Evolutionary conservation across 1,140 invertebrate species (phyloP).

Genomic region (Phortica variegata): DNA sequence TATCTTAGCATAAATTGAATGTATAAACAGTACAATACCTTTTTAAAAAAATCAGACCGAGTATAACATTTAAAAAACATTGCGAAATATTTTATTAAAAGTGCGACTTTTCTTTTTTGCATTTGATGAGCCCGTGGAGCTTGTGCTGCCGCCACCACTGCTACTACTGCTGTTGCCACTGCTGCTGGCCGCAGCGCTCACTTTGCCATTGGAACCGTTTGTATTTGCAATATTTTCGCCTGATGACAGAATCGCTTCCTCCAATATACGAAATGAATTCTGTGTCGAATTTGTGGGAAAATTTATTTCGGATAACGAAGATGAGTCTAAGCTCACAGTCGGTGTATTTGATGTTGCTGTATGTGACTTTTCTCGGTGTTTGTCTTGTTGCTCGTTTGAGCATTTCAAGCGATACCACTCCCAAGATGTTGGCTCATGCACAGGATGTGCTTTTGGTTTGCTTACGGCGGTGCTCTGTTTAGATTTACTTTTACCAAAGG

Average conservation of each 20-base stretch:
- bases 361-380: slow-evolving; percentile 11
- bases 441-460: slow-evolving; percentile 30
- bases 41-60: too few relatives aligned
- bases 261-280: slow-evolving; percentile 51
- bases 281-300: slow-evolving; percentile 36
- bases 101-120: slow-evolving; percentile 49
- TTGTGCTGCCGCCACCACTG: slow-evolving; percentile 29
- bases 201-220: slow-evolving; percentile 18
- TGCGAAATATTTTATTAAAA: slow-evolving; percentile 53
- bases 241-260: slow-evolving; percentile 41
- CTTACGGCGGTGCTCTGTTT: slow-evolving; percentile 20
- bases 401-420: slow-evolving; percentile 52
- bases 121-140: slow-evolving; percentile 43
- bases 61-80: slow-evolving; percentile 47
- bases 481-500: slow-evolving; percentile 58
- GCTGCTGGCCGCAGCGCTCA: slow-evolving; percentile 18
- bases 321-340: slow-evolving; percentile 37
- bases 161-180: slow-evolving; percentile 12
- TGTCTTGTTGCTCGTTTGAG: slow-evolving; percentile 28
- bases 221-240: slow-evolving; percentile 24
- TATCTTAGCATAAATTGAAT: too few relatives aligned
- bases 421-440: slow-evolving; percentile 53
- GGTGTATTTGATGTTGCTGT: slow-evolving; percentile 21
- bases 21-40: too few relatives aligned
- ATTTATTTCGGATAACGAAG: slow-evolving; percentile 46